Percentiles rank a stretch among this genome's conserved stretches.
These are phyloP conservation scores for Laspeyria flexula DNA, from an alignment of 2,888 invertebrate genomes.

Conservation along the genomic window DNA sequence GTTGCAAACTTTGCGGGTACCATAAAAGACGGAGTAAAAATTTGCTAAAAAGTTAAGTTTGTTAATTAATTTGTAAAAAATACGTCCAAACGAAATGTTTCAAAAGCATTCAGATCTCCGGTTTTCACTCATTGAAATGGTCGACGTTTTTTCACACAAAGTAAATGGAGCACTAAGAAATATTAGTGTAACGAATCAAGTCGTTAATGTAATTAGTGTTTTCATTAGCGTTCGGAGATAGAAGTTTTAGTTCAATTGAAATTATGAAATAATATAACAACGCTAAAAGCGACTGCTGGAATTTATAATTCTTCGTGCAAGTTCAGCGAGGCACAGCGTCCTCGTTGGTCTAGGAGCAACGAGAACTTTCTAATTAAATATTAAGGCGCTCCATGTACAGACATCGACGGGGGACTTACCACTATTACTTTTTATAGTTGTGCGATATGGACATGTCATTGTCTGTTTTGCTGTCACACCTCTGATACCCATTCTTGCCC, in stretches of 20 bases:
- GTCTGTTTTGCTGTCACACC: neutral
- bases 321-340: slow-evolving; percentile 55
- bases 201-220: slow-evolving; percentile 33
- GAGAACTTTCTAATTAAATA: slow-evolving; percentile 77
- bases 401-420: slow-evolving; percentile 49
- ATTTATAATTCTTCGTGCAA: slow-evolving; percentile 69
- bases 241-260: slow-evolving; percentile 45
- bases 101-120: too few species aligned
- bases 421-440: slow-evolving; percentile 48
- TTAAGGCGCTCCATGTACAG: slow-evolving; percentile 63
- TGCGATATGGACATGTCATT: slow-evolving; percentile 41
- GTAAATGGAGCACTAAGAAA: slow-evolving; percentile 6
- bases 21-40: too few species aligned
- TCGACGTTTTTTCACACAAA: neutral
- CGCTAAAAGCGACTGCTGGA: slow-evolving; percentile 58
- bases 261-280: slow-evolving; percentile 64
- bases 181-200: slow-evolving; percentile 23
- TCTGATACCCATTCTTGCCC: neutral
- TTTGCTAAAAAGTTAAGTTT: too few species aligned
- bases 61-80: too few species aligned
- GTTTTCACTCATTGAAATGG: too few species aligned
- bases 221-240: slow-evolving; percentile 31
- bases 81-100: too few species aligned
- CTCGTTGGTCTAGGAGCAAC: slow-evolving; percentile 47
- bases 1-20: too few species aligned